phyloP scores from a whole-genome alignment of 1,140 invertebrate species.

The Anagrus nilaparvatae region DNA sequence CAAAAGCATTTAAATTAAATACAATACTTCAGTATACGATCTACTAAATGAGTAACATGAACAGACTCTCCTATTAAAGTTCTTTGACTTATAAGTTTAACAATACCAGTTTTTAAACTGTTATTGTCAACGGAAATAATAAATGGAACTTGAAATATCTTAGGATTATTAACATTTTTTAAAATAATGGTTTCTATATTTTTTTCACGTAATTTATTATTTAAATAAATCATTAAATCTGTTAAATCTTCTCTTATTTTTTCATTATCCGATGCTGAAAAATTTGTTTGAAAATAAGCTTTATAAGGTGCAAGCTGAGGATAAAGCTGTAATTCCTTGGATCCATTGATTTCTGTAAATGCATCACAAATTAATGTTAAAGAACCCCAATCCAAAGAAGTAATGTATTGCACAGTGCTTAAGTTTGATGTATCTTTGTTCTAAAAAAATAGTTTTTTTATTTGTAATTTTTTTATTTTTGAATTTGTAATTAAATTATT shows the following conservation, averaged over 20 bases:
- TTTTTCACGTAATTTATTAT: slow-evolving; percentile 31
- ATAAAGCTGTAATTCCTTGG: slow-evolving; percentile 49
- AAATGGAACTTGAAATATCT: slow-evolving; percentile 53
- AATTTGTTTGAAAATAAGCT: slow-evolving; percentile 44
- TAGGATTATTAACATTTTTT: slow-evolving; percentile 19
- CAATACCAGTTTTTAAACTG: slow-evolving; percentile 61
- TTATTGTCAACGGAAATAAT: slow-evolving; percentile 52
- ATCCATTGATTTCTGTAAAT: slow-evolving; percentile 30
- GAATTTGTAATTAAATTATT: not conserved
- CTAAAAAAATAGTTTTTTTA: slow-evolving; percentile 29
- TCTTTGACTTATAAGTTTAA: slow-evolving; percentile 58
- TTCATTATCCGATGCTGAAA: slow-evolving; percentile 18
- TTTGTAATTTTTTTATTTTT: not conserved
- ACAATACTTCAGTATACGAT: too few relatives aligned
- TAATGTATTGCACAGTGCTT: slow-evolving; percentile 43
- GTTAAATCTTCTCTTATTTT: slow-evolving; percentile 27
- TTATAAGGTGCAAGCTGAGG: slow-evolving; percentile 64
- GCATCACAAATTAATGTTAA: slow-evolving; percentile 54
- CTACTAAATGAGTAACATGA: slow-evolving; percentile 40
- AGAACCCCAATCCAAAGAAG: slow-evolving; percentile 48
- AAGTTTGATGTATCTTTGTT: slow-evolving; percentile 34
- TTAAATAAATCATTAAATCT: slow-evolving; percentile 35
- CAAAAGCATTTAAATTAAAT: too few relatives aligned
- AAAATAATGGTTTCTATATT: slow-evolving; percentile 33
- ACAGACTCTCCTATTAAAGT: slow-evolving; percentile 52